phyloP scores from a whole-genome alignment of 2,113 vertebrate species.

The Catharus fuscescens region DNA sequence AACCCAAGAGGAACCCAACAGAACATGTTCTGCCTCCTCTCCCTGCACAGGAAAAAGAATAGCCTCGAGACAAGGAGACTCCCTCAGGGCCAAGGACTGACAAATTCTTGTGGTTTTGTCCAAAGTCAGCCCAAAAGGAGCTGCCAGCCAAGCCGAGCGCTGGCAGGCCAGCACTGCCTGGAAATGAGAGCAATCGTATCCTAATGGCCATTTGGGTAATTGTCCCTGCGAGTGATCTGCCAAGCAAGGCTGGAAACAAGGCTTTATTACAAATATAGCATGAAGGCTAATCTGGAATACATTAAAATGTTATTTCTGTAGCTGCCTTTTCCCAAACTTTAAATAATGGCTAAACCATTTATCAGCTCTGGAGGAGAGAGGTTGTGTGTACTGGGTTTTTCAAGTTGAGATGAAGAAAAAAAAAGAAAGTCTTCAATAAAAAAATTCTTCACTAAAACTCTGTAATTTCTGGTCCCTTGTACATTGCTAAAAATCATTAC shows the following conservation, averaged over 20 bases:
- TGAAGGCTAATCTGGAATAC: slow-evolving; percentile 83
- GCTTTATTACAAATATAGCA: slow-evolving; percentile 83
- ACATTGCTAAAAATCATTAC: neutral
- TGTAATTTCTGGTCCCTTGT: neutral
- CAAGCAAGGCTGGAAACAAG: slow-evolving; percentile 77
- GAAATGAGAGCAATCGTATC: slow-evolving; percentile 84
- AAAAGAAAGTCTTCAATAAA: neutral
- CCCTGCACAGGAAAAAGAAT: slow-evolving; percentile 70
- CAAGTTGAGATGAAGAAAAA: neutral
- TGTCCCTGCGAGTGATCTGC: slow-evolving; percentile 78
- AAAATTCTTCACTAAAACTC: neutral
- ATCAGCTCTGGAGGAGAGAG: slow-evolving; percentile 75
- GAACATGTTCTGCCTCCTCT: slow-evolving; percentile 59
- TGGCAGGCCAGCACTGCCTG: slow-evolving; percentile 78
- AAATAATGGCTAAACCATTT: slow-evolving; percentile 81
- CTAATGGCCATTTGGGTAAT: slow-evolving; percentile 85
- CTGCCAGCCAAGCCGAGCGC: slow-evolving; percentile 70
- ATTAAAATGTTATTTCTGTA: slow-evolving; percentile 84
- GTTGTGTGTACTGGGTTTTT: slow-evolving; percentile 2
- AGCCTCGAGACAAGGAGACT: slow-evolving; percentile 72
- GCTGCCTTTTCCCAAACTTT: slow-evolving; percentile 74
- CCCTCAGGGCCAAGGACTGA: slow-evolving; percentile 77
- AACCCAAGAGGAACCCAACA: neutral
- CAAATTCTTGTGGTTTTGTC: slow-evolving; percentile 86
- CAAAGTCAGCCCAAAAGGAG: slow-evolving; percentile 80